Percentiles rank a stretch among this genome's conserved stretches.
Evolutionary conservation across 2,113 vertebrate genomes (phyloP).

Genomic region (Anguilla rostrata): DNA sequence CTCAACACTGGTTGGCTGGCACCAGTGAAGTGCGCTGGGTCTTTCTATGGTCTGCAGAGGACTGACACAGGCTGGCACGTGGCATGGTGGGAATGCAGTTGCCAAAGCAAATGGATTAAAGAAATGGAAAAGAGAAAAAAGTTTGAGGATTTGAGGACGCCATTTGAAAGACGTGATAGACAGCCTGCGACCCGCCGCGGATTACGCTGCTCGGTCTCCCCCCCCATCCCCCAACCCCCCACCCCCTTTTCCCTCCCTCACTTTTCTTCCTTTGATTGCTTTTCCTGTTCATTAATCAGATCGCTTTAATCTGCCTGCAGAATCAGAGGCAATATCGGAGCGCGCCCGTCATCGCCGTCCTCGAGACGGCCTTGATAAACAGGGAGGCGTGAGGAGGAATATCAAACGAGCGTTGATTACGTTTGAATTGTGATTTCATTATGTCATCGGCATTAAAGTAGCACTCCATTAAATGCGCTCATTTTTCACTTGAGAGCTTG

Average conservation of each 20-base stretch:
- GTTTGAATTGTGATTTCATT: constrained; percentile 22
- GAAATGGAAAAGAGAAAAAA: background rate
- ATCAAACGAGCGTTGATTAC: constrained; percentile 24
- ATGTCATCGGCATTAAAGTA: constrained; percentile 25
- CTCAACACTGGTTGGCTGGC: no score
- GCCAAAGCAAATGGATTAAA: background rate
- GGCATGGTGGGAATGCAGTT: background rate
- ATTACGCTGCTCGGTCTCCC: background rate
- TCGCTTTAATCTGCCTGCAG: constrained; percentile 18
- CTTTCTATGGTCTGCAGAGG: no score
- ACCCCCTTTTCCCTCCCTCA: background rate
- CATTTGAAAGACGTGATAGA: background rate
- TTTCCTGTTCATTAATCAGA: constrained; percentile 29
- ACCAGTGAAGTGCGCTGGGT: no score
- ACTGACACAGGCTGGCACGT: no score
- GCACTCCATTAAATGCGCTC: constrained; percentile 2
- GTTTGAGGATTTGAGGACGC: background rate
- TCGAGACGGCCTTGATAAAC: constrained; percentile 21
- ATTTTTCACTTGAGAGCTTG: constrained; percentile 2
- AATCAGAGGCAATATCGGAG: constrained; percentile 28
- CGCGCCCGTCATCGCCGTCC: constrained; percentile 12
- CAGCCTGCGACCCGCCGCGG: background rate
- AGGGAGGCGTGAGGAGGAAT: background rate
- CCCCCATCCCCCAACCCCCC: background rate
- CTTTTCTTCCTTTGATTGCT: background rate